These are phyloP conservation scores for Nycteola revayana DNA, from an alignment of 2,888 invertebrate genomes.

Conservation along the genomic window DNA sequence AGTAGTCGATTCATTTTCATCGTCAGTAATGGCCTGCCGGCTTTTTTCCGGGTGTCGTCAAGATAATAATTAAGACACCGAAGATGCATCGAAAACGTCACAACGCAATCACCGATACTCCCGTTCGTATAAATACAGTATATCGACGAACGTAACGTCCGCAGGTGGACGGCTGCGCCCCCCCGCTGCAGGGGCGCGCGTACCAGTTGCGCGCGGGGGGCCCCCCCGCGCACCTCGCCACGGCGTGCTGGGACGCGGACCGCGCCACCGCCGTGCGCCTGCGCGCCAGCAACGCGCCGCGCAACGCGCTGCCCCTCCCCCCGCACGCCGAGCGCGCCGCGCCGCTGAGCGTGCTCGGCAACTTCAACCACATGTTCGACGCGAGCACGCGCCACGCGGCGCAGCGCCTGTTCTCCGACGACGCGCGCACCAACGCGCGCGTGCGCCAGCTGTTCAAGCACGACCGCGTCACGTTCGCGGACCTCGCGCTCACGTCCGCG, in stretches of 20 bases:
- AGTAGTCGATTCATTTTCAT: too few species aligned
- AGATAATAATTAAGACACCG: too few species aligned
- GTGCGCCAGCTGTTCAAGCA: constrained; percentile 55
- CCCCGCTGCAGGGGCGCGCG: constrained; percentile 65
- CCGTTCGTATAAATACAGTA: too few species aligned
- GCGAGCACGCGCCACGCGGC: constrained; percentile 56
- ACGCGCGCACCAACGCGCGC: constrained; percentile 49
- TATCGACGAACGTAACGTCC: too few species aligned
- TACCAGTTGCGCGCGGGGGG: constrained; percentile 45
- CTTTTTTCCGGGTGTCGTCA: too few species aligned
- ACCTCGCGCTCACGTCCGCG: constrained; percentile 52
- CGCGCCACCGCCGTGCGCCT: constrained; percentile 43
- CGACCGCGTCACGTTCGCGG: constrained; percentile 54
- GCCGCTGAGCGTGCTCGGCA: constrained; percentile 67
- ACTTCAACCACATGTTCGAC: constrained; percentile 76
- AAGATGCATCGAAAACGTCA: too few species aligned
- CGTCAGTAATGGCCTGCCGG: too few species aligned
- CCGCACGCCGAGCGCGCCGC: constrained; percentile 47
- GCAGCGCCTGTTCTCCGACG: constrained; percentile 63
- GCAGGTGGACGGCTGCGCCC: constrained; percentile 57
- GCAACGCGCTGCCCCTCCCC: constrained; percentile 36
- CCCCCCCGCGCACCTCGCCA: constrained; percentile 56
- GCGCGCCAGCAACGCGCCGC: constrained; percentile 39
- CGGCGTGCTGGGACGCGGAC: constrained; percentile 66
- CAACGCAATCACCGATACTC: too few species aligned